Conservation (phyloP, 2,888 invertebrate species). For the Pardosa pseudoannulata region DNA sequence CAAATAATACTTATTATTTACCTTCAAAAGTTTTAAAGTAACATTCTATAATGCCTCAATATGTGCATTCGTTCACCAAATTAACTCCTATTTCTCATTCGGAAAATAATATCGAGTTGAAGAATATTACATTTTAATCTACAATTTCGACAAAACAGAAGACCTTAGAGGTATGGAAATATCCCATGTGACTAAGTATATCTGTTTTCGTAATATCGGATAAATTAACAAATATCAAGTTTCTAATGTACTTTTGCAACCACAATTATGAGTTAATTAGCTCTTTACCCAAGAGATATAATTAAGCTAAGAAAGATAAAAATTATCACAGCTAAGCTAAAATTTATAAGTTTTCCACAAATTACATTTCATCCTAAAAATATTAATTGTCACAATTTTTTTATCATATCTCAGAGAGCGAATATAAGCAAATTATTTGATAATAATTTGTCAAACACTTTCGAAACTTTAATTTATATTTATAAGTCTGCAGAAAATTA, state of each 20-base stretch:
- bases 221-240: background rate
- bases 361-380: too few relatives aligned
- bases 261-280: background rate
- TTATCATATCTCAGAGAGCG: background rate
- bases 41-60: too few relatives aligned
- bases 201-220: background rate
- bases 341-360: background rate
- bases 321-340: background rate
- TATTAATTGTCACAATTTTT: too few relatives aligned
- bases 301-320: background rate
- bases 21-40: too few relatives aligned
- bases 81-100: too few relatives aligned
- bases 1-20: too few relatives aligned
- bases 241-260: background rate
- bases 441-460: background rate
- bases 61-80: too few relatives aligned
- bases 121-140: background rate
- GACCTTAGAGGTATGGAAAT: background rate
- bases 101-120: background rate
- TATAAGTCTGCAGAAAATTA: background rate
- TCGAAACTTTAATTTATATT: background rate
- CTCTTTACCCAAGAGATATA: background rate
- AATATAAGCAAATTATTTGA: background rate
- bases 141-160: background rate
- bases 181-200: background rate